These are phyloP conservation scores for Drosophila tanythrix DNA, from an alignment of 2,888 invertebrate genomes.

Conservation along the genomic window DNA sequence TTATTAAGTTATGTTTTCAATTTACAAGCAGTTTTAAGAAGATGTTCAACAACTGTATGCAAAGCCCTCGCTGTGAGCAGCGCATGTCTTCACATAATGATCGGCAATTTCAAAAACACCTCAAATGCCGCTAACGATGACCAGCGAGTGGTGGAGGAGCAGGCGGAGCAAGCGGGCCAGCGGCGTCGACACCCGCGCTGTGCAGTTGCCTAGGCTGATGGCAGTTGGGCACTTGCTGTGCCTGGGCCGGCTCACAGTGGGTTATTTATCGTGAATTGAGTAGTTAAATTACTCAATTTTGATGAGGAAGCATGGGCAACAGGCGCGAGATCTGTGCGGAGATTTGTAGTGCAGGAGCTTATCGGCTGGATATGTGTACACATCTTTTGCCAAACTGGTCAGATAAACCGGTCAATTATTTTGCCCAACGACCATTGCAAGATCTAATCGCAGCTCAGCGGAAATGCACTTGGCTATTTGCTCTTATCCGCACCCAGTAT, in stretches of 20 bases:
- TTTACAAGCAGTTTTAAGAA: not conserved
- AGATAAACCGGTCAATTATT: constrained; percentile 71
- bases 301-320: constrained; percentile 47
- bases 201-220: constrained; percentile 26
- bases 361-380: constrained; percentile 59
- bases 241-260: constrained; percentile 57
- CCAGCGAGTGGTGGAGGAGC: constrained; percentile 20
- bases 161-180: constrained; percentile 4
- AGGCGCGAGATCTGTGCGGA: constrained; percentile 18
- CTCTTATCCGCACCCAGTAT: not conserved
- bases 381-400: constrained; percentile 58
- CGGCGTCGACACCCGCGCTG: constrained; percentile 64
- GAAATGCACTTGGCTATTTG: constrained; percentile 47
- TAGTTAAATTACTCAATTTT: constrained; percentile 82
- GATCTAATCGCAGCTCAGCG: constrained; percentile 52
- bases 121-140: constrained; percentile 76
- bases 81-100: constrained; percentile 73
- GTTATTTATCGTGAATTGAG: constrained; percentile 81
- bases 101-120: constrained; percentile 84
- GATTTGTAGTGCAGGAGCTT: constrained; percentile 48
- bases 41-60: constrained; percentile 20
- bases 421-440: constrained; percentile 23
- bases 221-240: constrained; percentile 55
- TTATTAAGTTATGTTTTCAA: not conserved
- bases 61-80: constrained; percentile 48